These are phyloP conservation scores for Rhynchopsitta pachyrhyncha DNA, from an alignment of 2,113 vertebrate genomes.

Conservation along the genomic window DNA sequence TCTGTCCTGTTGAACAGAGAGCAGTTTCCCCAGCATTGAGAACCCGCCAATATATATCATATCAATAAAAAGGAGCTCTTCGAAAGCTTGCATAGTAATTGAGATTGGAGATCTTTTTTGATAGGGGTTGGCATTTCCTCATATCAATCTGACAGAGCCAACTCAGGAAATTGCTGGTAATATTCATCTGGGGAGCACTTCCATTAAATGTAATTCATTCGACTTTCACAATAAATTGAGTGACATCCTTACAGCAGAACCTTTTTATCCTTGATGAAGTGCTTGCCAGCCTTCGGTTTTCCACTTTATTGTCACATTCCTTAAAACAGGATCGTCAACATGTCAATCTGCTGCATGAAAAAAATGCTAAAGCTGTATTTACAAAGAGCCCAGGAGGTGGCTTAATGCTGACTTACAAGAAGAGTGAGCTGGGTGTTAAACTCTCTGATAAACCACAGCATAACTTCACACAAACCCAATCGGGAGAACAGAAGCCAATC, in stretches of 20 bases:
- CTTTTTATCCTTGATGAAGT: constrained; percentile 86
- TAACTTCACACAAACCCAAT: constrained; percentile 23
- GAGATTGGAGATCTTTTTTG: constrained; percentile 74
- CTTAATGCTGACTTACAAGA: constrained; percentile 71
- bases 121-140: constrained; percentile 79
- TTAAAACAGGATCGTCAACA: constrained; percentile 80
- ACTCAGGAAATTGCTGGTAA: constrained; percentile 84
- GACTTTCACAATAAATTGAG: constrained; percentile 89
- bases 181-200: constrained; percentile 87
- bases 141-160: constrained; percentile 81
- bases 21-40: constrained; percentile 38
- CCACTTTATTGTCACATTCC: constrained; percentile 81
- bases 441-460: constrained; percentile 70
- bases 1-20: constrained; percentile 30
- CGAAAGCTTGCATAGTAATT: constrained; percentile 74
- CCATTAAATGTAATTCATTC: constrained; percentile 88
- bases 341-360: constrained; percentile 76
- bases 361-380: constrained; percentile 74
- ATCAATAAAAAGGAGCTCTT: constrained; percentile 62
- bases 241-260: constrained; percentile 83
- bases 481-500: not conserved
- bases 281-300: constrained; percentile 79
- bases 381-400: constrained; percentile 72
- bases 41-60: constrained; percentile 53
- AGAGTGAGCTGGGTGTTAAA: constrained; percentile 52